These are phyloP conservation scores for Trematocara stigmaticum DNA, from an alignment of 2,113 vertebrate species.

Conservation along the genomic window DNA sequence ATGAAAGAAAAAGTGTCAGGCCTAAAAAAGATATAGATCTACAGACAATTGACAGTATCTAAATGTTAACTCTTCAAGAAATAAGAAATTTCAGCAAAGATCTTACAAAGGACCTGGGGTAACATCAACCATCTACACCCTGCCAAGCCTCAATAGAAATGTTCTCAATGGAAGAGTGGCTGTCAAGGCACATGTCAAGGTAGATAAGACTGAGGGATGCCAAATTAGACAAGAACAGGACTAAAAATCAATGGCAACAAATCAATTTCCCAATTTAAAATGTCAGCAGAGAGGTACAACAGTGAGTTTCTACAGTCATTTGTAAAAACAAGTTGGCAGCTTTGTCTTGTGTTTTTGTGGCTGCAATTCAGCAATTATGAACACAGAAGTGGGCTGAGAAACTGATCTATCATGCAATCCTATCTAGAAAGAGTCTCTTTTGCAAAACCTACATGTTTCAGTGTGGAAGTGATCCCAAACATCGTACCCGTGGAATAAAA, in stretches of 20 bases:
- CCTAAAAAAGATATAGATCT: rapidly evolving
- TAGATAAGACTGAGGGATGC: rapidly evolving
- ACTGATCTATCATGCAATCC: not conserved
- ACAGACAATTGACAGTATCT: not conserved
- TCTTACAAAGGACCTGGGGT: not conserved
- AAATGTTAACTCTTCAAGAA: not conserved
- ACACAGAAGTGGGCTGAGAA: not conserved
- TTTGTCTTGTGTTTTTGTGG: not conserved
- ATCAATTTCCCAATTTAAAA: not conserved
- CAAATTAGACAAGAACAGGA: not conserved
- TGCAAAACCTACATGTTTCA: not conserved
- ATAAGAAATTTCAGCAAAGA: not conserved
- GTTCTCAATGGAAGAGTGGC: not conserved
- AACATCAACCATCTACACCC: not conserved
- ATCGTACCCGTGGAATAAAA: not conserved
- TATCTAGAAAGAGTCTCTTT: not conserved
- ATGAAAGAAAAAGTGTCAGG: not conserved
- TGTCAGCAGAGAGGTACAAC: not conserved
- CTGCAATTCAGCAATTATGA: not conserved
- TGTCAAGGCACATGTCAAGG: not conserved
- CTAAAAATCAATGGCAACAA: not conserved
- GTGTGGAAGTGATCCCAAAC: not conserved
- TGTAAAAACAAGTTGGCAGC: not conserved
- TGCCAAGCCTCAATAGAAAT: not conserved
- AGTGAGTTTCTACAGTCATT: not conserved